Percentiles rank a stretch among this genome's conserved stretches.
Conservation (phyloP, 2,113 vertebrate genomes). For the Strix uralensis region DNA sequence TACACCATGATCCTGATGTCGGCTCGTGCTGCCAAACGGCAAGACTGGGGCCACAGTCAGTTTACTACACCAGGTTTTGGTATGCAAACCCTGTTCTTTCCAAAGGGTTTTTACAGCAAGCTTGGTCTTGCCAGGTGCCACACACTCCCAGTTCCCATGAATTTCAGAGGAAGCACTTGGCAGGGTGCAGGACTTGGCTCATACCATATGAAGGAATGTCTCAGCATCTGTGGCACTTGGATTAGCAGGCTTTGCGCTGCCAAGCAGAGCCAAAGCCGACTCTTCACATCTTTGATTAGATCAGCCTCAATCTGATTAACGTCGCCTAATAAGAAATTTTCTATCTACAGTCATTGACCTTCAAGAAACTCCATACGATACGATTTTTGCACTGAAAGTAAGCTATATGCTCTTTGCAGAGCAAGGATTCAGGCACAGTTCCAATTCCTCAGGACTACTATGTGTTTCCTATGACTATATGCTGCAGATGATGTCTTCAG, state of each 20-base stretch:
- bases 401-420: background rate
- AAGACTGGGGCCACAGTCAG: background rate
- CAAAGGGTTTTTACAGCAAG: background rate
- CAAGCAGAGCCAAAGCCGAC: background rate
- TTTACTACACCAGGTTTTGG: background rate
- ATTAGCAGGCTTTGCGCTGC: background rate
- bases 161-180: conserved; percentile 10
- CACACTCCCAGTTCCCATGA: background rate
- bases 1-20: accelerated
- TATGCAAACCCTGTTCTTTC: background rate
- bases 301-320: background rate
- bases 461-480: background rate
- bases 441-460: background rate
- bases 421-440: background rate
- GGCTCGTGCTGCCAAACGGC: background rate
- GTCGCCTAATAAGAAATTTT: background rate
- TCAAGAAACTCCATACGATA: background rate
- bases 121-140: conserved; percentile 8
- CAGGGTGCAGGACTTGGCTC: conserved; percentile 11
- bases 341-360: background rate
- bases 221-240: conserved; percentile 1
- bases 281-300: conserved; percentile 5
- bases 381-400: background rate
- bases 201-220: background rate
- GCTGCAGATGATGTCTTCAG: background rate